Base-by-base conservation (phyloP, 2,113 vertebrate species). In the Carassius carassius region DNA sequence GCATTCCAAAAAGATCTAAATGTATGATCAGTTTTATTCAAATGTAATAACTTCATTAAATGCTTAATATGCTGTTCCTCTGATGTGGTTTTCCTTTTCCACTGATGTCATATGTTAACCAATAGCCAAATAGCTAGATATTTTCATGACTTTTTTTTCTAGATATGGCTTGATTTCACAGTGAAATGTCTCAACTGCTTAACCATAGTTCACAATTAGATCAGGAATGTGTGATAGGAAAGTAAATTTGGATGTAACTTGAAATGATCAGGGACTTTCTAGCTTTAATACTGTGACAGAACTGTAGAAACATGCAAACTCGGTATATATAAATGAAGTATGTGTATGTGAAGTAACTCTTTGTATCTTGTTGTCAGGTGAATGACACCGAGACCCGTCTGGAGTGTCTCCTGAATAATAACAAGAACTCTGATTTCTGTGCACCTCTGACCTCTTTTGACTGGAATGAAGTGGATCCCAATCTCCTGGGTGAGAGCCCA, bases 341-440 rank as follows among this genome's bases (percentile, higher is more conserved):
- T 21, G 72, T 74, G 41, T 25, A n/a, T n/a, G n/a, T n/a, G n/a
- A n/a, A n/a, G n/a, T n/a, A n/a, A 47, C n/a, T 54, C 9, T 29
- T 17, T 76, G 47, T 76, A 21, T 76, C 3, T 51, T 11, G 11
- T 51, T 58, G 76, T 23, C 81, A 99, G 98, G 98, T 99, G 91
- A 97, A 97, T 49, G 98, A 99, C 90, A 99, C 98, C 6, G 98
- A 99, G 92, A 99, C 98, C 3, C 95, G 98, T 5, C 96, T 99
- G 37, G 98, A 99, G 86, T 99, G 98, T 94, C 95, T 99, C 91
- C 94, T 99, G 86, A 99, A 99, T 90, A 99, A 99, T 91, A 99
- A 99, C 92, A 99, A 99, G 94, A 99, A 99, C 93, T 99, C 98
- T 0, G 98, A 99, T 90, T 99, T 99, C 95, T 99, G 98, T 82